Conservation (phyloP, 2,113 vertebrate species). For the Aviceda subcristata region DNA sequence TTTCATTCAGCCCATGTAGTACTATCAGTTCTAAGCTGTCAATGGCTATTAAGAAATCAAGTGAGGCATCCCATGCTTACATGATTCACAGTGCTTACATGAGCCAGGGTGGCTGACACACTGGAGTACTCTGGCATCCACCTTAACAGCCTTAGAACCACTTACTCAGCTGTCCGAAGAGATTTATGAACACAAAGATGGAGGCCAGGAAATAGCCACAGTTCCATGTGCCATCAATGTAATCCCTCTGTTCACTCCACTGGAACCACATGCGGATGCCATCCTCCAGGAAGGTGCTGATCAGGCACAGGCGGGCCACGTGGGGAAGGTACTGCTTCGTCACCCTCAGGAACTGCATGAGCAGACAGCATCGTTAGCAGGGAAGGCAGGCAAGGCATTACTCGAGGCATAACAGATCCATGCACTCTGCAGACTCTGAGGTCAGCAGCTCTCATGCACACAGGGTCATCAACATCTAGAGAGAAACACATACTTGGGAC, state of each 20-base stretch:
- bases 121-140: background rate
- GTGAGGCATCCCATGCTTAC: background rate
- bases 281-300: conserved; percentile 98
- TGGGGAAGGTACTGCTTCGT: conserved; percentile 98
- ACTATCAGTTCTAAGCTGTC: background rate
- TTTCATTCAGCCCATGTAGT: background rate
- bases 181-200: conserved; percentile 91
- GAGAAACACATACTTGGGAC: background rate
- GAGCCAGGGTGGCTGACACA: background rate
- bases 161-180: conserved; percentile 94
- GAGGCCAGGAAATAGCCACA: conserved; percentile 94
- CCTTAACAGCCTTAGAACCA: background rate
- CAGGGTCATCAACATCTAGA: background rate
- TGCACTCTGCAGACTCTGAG: background rate
- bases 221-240: conserved; percentile 93
- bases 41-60: background rate
- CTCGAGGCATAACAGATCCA: background rate
- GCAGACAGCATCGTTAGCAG: background rate
- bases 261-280: conserved; percentile 99
- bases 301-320: conserved; percentile 92
- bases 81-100: background rate
- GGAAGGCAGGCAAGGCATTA: background rate
- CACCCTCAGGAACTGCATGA: conserved; percentile 87
- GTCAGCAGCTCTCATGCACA: background rate
- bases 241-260: conserved; percentile 96